phyloP scores from a whole-genome alignment of 1,140 invertebrate genomes.

The Stegodyphus mimosarum region DNA sequence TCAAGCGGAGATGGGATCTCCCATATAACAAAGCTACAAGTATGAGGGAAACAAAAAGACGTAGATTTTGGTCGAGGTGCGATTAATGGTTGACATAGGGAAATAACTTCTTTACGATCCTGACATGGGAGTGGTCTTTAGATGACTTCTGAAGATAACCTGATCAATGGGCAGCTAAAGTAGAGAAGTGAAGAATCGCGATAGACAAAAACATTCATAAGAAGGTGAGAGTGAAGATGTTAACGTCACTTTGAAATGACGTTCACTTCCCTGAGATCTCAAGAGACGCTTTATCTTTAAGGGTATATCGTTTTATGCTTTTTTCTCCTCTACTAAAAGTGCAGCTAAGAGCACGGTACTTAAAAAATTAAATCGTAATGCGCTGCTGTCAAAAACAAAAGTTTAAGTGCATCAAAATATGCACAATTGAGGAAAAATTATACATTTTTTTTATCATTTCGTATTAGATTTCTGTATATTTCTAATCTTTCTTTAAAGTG shows the following conservation, averaged over 20 bases:
- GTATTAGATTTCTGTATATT: too few species aligned
- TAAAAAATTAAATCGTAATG: too few species aligned
- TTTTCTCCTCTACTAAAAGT: not conserved
- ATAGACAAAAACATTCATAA: too few species aligned
- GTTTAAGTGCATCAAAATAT: too few species aligned
- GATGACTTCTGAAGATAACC: too few species aligned
- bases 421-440: too few species aligned
- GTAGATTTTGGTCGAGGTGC: not conserved
- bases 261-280: not conserved
- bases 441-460: too few species aligned
- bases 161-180: not conserved
- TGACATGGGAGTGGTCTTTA: not conserved
- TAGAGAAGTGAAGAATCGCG: too few species aligned
- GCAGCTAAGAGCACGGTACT: too few species aligned
- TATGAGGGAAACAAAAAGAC: constrained; percentile 5
- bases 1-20: not conserved
- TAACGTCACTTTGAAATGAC: not conserved
- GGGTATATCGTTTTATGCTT: not conserved
- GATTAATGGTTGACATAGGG: not conserved
- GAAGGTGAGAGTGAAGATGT: too few species aligned
- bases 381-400: too few species aligned
- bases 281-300: constrained; percentile 9
- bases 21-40: not conserved
- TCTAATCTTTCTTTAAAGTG: too few species aligned
- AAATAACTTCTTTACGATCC: constrained; percentile 12